Evolutionary conservation across 2,113 vertebrate species (phyloP).

Genomic region (Acanthochromis polyacanthus): DNA sequence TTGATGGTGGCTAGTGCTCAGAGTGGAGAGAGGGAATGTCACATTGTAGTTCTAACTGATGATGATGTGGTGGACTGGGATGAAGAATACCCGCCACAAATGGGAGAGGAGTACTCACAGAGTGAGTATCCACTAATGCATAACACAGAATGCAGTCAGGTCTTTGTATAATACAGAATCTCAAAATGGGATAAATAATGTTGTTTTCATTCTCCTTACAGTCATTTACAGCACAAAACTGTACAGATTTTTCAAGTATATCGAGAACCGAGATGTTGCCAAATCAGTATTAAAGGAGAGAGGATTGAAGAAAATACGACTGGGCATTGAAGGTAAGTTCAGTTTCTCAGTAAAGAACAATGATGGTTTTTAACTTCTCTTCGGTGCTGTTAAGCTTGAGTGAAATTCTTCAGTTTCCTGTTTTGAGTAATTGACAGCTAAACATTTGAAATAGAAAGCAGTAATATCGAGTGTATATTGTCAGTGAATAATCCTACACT

Average conservation of each 20-base stretch:
- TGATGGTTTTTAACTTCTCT: not conserved
- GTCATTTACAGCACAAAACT: slow-evolving; percentile 99
- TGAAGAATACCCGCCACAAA: slow-evolving; percentile 98
- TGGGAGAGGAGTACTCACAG: slow-evolving; percentile 99
- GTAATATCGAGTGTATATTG: too few relatives aligned
- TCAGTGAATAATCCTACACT: too few relatives aligned
- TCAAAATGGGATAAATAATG: not conserved
- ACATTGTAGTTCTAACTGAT: slow-evolving; percentile 98
- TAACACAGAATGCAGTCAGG: not conserved
- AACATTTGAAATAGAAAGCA: too few relatives aligned
- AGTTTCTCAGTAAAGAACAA: not conserved
- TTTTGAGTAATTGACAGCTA: too few relatives aligned
- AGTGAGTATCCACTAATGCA: slow-evolving; percentile 83
- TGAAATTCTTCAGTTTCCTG: not conserved
- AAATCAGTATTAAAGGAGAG: slow-evolving; percentile 98
- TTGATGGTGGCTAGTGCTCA: slow-evolving; percentile 98
- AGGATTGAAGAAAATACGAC: slow-evolving; percentile 97
- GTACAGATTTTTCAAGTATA: slow-evolving; percentile 99
- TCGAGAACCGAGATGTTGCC: slow-evolving; percentile 98
- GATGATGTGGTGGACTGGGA: slow-evolving; percentile 99
- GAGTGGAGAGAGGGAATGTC: slow-evolving; percentile 96
- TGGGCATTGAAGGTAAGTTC: slow-evolving; percentile 97
- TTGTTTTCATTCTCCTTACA: slow-evolving; percentile 71
- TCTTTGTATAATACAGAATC: not conserved
- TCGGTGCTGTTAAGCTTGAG: not conserved